These are phyloP conservation scores for Gouania willdenowi DNA, from an alignment of 2,797 vertebrate species.

Conservation along the genomic window DNA sequence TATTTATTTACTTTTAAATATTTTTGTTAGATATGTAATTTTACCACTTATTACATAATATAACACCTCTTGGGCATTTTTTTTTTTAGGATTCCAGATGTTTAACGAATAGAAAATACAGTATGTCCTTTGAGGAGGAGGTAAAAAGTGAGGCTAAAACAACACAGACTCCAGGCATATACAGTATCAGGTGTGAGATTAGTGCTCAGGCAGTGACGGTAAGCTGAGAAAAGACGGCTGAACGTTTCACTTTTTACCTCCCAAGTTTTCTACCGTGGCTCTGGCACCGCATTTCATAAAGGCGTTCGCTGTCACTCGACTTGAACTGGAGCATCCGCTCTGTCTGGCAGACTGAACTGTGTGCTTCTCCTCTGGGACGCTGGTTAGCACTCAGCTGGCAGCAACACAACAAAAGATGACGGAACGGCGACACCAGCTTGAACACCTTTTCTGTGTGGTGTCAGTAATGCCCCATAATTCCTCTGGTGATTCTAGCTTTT, in stretches of 20 bases:
- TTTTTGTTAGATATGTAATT: too few species aligned
- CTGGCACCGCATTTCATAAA: constrained; percentile 42
- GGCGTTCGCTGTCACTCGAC: constrained; percentile 41
- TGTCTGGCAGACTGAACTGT: constrained; percentile 27
- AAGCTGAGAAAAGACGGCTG: constrained; percentile 39
- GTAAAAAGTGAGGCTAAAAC: background rate
- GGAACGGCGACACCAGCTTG: background rate
- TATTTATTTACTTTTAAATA: too few species aligned
- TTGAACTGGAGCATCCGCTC: constrained; percentile 27
- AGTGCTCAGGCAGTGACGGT: constrained; percentile 23
- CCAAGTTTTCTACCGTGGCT: constrained; percentile 33
- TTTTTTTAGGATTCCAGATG: too few species aligned
- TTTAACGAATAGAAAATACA: too few species aligned
- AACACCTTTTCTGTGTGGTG: too few species aligned
- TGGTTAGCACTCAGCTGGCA: constrained; percentile 29
- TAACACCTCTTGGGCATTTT: too few species aligned
- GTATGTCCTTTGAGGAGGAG: too few species aligned
- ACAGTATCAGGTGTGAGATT: constrained; percentile 58
- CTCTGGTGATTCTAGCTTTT: too few species aligned
- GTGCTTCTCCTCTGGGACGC: constrained; percentile 33
- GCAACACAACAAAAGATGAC: constrained; percentile 30
- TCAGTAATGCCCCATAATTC: too few species aligned
- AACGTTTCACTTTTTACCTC: constrained; percentile 45
- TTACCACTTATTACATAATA: too few species aligned
- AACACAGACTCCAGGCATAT: constrained; percentile 6